Base-by-base conservation (phyloP, 2,113 vertebrate genomes). In the Anarhynchus alexandrinus region DNA sequence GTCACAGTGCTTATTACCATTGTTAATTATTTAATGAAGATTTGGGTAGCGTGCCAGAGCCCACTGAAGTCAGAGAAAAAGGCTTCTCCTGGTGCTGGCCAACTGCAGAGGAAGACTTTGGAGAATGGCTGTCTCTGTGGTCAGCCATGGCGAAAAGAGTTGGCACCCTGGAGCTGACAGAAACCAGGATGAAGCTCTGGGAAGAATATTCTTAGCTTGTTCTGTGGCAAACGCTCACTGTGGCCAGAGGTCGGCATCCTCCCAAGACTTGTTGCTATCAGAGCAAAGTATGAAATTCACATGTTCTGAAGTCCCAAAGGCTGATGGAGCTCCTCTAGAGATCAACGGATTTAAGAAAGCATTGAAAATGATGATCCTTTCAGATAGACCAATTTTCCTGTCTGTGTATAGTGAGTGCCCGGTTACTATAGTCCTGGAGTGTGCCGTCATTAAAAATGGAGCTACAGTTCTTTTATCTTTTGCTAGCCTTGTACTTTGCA, bases 371-470 rank as follows among this genome's bases (percentile, higher is more conserved):
- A 38, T 66, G 38, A 80, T 73, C 19, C 73, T 86, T 88, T 81
- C 69, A 82, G 55, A 69, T 23, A 80, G 45, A 71, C 66, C 71
- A 51, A 78, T 96, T 93, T 89, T 77, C 91, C 59, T 86, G 42
- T 62, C 64, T 9, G 4, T 40, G 51, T 74, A 81, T 38, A 85
- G 36, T 62, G 47, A 87, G 30, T 62, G 51, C 52, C 40, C 57
- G 29, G 49, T 65, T 92, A 82, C 58, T 76, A 20, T 10, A 69
- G 34, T 54, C 42, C 27, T 74, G 55, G 51, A 80, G 38, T 7
- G 2, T 42, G 81, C 11, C 78, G 69, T 51, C 69, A 94, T 92
- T 93, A 94, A 92, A 96, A 96, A 91, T 73, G 52, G 70, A 94
- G 22, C 70, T 71, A 62, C 23, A 58, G 26, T 45, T 83, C 58